Percentiles rank a stretch among this genome's conserved stretches.
Conservation (phyloP, 2,888 invertebrate species). For the Andrena marginata region DNA sequence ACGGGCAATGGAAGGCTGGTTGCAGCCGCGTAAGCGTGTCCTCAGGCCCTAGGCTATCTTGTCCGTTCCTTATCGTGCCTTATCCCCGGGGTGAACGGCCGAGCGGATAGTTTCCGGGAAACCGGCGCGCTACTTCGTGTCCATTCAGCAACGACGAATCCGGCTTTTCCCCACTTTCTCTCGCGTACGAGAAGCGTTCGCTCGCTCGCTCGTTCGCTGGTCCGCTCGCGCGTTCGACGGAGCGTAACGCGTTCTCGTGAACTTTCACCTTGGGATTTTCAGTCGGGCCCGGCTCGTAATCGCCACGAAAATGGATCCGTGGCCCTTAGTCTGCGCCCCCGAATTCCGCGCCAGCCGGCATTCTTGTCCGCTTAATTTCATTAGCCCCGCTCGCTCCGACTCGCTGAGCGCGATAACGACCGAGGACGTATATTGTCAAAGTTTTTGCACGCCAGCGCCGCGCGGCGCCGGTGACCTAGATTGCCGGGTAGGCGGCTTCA, state of each 20-base stretch:
- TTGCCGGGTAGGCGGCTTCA: neutral
- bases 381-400: neutral
- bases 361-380: neutral
- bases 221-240: slow-evolving; percentile 31
- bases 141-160: slow-evolving; percentile 55
- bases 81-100: slow-evolving; percentile 48
- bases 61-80: slow-evolving; percentile 14
- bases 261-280: slow-evolving; percentile 74
- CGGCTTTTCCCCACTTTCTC: slow-evolving; percentile 74
- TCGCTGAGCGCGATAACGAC: slow-evolving; percentile 3
- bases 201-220: slow-evolving; percentile 19
- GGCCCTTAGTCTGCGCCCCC: too few species aligned
- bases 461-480: slow-evolving; percentile 13
- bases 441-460: slow-evolving; percentile 19
- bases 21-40: slow-evolving; percentile 7
- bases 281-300: slow-evolving; percentile 21
- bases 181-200: slow-evolving; percentile 31
- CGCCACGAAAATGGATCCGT: too few species aligned
- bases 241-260: slow-evolving; percentile 66
- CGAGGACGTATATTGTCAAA: slow-evolving; percentile 8
- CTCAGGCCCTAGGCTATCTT: neutral
- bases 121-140: slow-evolving; percentile 27
- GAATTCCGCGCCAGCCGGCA: slow-evolving; percentile 1
- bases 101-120: slow-evolving; percentile 55
- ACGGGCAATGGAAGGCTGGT: neutral